These are phyloP conservation scores for Physocephala rufipes DNA, from an alignment of 2,888 invertebrate genomes.

Conservation along the genomic window DNA sequence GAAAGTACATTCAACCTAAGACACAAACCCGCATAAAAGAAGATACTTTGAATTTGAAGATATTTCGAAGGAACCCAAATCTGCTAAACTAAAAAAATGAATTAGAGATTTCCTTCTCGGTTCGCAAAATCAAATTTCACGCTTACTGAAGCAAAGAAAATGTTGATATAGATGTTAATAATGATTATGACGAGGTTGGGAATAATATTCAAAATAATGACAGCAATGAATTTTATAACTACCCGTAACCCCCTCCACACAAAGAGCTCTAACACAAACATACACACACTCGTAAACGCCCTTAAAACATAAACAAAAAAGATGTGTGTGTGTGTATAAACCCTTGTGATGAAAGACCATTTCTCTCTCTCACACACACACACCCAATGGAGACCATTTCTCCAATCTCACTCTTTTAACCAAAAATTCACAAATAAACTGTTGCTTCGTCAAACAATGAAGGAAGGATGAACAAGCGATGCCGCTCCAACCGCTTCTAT, in stretches of 20 bases:
- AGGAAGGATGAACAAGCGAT: neutral
- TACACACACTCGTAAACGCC: neutral
- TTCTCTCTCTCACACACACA: neutral
- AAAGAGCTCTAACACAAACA: no score
- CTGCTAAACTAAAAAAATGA: neutral
- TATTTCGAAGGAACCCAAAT: no score
- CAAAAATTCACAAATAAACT: slow-evolving; percentile 46
- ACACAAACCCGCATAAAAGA: no score
- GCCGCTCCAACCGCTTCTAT: slow-evolving; percentile 10
- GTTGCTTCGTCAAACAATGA: slow-evolving; percentile 44
- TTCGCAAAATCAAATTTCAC: slow-evolving; percentile 45
- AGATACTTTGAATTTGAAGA: no score
- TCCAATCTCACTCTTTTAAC: neutral
- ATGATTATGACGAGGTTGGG: slow-evolving; percentile 26
- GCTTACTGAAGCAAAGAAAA: slow-evolving; percentile 48
- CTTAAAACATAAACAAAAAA: no score
- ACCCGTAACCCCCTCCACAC: slow-evolving; percentile 33
- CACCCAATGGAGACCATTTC: slow-evolving; percentile 13
- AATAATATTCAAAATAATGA: neutral
- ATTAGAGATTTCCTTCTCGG: slow-evolving; percentile 25
- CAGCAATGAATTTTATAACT: neutral
- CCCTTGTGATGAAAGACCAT: neutral
- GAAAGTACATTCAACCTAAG: no score
- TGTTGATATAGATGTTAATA: slow-evolving; percentile 43
- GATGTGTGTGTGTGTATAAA: neutral